Evolutionary conservation across 2,113 vertebrate genomes (phyloP).

Genomic region (Centrocercus urophasianus): DNA sequence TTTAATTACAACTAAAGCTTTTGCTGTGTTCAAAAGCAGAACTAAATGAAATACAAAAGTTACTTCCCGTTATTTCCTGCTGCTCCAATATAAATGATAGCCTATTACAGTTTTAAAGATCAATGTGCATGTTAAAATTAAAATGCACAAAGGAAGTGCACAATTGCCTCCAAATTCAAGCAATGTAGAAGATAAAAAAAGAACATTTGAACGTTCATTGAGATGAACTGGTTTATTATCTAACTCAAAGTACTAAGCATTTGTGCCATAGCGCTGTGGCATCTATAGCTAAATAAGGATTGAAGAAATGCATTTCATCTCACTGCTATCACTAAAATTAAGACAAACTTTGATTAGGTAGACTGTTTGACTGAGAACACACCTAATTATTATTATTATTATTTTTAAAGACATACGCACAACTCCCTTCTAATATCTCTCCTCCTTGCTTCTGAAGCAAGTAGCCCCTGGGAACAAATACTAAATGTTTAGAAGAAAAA

Average conservation of each 20-base stretch:
- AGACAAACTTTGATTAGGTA: neutral
- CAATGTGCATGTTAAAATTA: conserved; percentile 12
- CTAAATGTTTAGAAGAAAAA: neutral
- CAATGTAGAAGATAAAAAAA: neutral
- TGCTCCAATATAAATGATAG: neutral
- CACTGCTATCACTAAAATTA: neutral
- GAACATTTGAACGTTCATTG: neutral
- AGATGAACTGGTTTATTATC: neutral
- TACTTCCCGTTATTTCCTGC: neutral
- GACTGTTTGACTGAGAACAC: neutral
- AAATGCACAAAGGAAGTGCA: neutral
- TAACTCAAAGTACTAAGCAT: neutral
- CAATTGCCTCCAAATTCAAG: neutral
- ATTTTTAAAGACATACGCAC: neutral
- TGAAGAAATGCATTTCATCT: neutral
- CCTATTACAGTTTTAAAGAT: neutral
- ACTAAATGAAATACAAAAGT: conserved; percentile 18
- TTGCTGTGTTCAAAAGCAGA: neutral
- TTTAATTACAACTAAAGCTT: conserved; percentile 18
- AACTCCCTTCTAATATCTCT: neutral
- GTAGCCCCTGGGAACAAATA: neutral
- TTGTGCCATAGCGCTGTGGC: neutral
- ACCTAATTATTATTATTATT: neutral
- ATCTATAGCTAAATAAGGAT: neutral
- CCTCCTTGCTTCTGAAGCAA: neutral